Base-by-base conservation (phyloP, 1,140 invertebrate genomes). In the Bombus huntii region DNA sequence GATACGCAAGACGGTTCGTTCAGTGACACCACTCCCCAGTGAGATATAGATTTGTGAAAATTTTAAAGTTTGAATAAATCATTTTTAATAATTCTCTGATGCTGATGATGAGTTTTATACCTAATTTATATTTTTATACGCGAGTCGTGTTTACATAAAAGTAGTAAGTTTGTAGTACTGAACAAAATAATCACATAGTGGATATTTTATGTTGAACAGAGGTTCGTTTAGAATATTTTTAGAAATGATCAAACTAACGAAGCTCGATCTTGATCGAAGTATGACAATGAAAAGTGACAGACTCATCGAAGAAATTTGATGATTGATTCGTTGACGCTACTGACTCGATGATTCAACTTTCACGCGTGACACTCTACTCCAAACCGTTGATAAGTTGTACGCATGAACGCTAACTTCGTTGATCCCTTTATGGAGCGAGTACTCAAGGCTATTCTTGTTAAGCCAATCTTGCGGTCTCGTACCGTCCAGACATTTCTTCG, bases 371-470 rank as follows among this genome's bases (percentile, higher is more conserved):
- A 81, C 75, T 74, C 15, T 34, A 81, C 79, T 74, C 15, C n/a
- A 42, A 9, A 59, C 75, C 47, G 62, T 72, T 86, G 83, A 89
- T 72, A 74, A 88, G 73, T 88, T 57, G n/a, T 59, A 70, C 73
- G 53, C 81, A 39, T 39, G 71, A 76, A 83, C 74, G 71, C 73
- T 22, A 47, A 44, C 84, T 59, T 39, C 53, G 75, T 80, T 81
- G 76, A 87, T 84, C 80, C 62, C 65, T 37, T 65, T 57, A 81
- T 62, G 57, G 59, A 70, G 57, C 15, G 68, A 82, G 39, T 44
- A 80, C 81, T 91, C 90, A 92, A 92, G 91, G 91, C 84, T 92
- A 84, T 87, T 89, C 89, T 92, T 74, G 86, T 92, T 92, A 90
- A 92, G 91, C 88, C 90, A 91, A 92, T 92, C 90, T 88, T 75